phyloP scores from a whole-genome alignment of 2,113 vertebrate genomes.

The Puma concolor region DNA sequence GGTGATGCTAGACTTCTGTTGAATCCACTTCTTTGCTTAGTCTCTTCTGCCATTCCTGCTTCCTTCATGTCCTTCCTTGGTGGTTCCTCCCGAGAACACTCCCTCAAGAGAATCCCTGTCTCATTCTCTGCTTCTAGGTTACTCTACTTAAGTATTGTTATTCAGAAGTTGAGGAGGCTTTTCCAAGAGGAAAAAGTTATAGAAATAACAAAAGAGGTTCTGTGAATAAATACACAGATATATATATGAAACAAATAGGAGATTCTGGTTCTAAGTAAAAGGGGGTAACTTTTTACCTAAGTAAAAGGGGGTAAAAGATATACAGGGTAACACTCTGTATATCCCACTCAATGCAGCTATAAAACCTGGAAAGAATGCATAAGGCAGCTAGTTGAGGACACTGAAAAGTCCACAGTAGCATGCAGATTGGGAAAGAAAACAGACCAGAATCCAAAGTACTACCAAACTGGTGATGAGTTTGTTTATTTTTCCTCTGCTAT shows the following conservation, averaged over 20 bases:
- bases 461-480: not conserved
- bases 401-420: constrained; percentile 41
- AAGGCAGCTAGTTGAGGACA: constrained; percentile 12
- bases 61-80: not conserved
- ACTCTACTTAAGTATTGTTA: not conserved
- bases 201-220: constrained; percentile 43
- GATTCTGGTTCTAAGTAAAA: constrained; percentile 35
- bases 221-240: not conserved
- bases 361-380: constrained; percentile 7
- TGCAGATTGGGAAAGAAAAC: not conserved
- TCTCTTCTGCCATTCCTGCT: not conserved
- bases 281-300: not conserved
- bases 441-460: constrained; percentile 9
- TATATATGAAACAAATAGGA: not conserved
- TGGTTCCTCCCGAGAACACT: constrained; percentile 10
- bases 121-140: not conserved
- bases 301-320: constrained; percentile 17
- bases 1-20: not conserved
- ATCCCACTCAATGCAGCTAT: not conserved
- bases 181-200: constrained; percentile 9
- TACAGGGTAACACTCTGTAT: not conserved
- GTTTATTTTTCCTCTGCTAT: not conserved
- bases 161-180: not conserved
- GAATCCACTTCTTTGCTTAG: not conserved
- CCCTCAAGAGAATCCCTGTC: not conserved